Conservation (phyloP, 2,888 invertebrate genomes). For the Plagiodera versicolora region DNA sequence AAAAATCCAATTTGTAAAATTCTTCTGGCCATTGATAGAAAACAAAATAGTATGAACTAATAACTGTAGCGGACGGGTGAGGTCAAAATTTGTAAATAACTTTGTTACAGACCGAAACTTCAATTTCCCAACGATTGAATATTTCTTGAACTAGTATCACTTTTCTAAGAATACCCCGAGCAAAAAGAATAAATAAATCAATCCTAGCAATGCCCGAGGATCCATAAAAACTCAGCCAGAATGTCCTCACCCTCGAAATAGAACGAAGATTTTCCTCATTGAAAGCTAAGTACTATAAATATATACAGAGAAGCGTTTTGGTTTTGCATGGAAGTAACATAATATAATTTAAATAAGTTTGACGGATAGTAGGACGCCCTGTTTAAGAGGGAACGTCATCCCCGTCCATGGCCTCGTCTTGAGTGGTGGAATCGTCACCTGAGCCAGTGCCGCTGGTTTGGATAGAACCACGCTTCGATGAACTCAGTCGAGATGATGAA, state of each 20-base stretch:
- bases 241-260: no score
- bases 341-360: slow-evolving; percentile 15
- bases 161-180: no score
- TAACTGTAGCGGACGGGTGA: background rate
- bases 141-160: no score
- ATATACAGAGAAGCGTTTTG: slow-evolving; percentile 39
- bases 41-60: background rate
- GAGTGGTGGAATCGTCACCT: slow-evolving; percentile 75
- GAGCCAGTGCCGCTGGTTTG: slow-evolving; percentile 64
- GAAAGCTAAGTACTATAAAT: slow-evolving; percentile 44
- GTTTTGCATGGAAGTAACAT: slow-evolving; percentile 28
- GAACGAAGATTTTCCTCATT: no score
- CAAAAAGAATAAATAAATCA: no score
- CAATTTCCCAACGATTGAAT: no score
- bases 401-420: slow-evolving; percentile 76
- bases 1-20: background rate
- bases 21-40: slow-evolving; percentile 19
- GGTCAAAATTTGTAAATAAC: no score
- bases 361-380: background rate
- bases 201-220: no score
- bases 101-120: no score
- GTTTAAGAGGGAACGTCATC: slow-evolving; percentile 64
- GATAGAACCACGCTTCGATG: slow-evolving; percentile 69
- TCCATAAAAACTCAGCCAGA: no score
- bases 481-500: slow-evolving; percentile 64